Base-by-base conservation (phyloP, 1,140 invertebrate genomes). In the Leptinotarsa undecemlineata region DNA sequence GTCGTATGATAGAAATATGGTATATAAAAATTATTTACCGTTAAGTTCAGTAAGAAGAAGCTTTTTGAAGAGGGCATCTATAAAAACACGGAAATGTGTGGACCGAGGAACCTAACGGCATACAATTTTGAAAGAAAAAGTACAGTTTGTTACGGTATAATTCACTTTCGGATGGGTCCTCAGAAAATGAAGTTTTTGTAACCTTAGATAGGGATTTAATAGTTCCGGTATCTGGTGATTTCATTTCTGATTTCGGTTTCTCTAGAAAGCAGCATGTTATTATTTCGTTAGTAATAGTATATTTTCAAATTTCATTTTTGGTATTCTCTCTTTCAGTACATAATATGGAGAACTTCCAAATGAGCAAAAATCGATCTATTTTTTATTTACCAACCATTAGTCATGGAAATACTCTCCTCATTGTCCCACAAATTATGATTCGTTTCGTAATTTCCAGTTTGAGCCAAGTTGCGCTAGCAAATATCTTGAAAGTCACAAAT, bases 121-220 rank as follows among this genome's bases (percentile, higher is more conserved):
- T 64, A 15, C 23, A 21, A 64, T 64, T 64, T 64, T 26, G 62
- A 64, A 64, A 64, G 62, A 64, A 64, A 64, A 64, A 64, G 21
- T 64, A 64, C 62, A 64, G 62, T 64, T 64, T 64, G 62, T 64
- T 64, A 64, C 62, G 62, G 62, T 64, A 64, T n/a, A 64, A 64
- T 21, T 64, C 62, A 64, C 62, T 64, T 64, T 64, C 62, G 62
- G 8, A 64, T 64, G 20, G 14, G 62, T 15, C 20, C 23, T 64
- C 17, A 20, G 20, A 64, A 64, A 13, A 19, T 64, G 51, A 17
- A 57, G 51, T 57, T 57, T 57, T n/a, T 17, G n/a, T 15, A n/a
- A 57, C 15, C 51, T 57, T 57, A 17, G 51, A 57, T 17, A 19
- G n/a, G 51, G 51, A 19, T 15, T 19, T 19, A 4, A 42, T 42